A percentile compares a stretch with the other conserved stretches of the same genome.
Conservation (phyloP, 2,797 vertebrate species). For the Micrastur ruficollis region DNA sequence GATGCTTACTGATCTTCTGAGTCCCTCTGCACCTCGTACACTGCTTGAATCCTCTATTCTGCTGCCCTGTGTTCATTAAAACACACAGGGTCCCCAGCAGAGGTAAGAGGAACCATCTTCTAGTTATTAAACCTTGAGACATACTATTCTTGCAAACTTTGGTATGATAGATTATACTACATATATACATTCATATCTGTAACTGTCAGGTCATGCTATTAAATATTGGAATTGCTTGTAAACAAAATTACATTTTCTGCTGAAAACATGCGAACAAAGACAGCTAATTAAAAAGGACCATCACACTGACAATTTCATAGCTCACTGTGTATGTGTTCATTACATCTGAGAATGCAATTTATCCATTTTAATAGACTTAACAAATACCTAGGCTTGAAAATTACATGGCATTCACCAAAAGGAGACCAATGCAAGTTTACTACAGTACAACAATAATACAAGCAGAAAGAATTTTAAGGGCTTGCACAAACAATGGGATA, state of each 20-base stretch:
- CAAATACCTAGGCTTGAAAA: background rate
- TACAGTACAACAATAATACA: background rate
- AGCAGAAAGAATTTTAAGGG: background rate
- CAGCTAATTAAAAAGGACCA: background rate
- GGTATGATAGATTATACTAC: background rate
- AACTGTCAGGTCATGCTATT: background rate
- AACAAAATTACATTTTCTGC: conserved; percentile 5
- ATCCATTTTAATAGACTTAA: background rate
- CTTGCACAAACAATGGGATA: background rate
- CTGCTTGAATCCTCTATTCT: background rate
- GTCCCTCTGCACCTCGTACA: background rate
- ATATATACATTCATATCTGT: background rate
- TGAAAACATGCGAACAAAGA: background rate
- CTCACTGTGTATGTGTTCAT: background rate
- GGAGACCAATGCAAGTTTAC: background rate
- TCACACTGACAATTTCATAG: background rate
- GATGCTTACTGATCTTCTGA: background rate
- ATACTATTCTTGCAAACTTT: background rate
- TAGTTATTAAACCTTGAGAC: background rate
- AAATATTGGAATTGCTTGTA: background rate
- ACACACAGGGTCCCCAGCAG: background rate
- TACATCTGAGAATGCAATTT: background rate
- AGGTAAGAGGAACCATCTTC: background rate
- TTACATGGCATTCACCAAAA: background rate
- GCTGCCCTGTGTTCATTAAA: background rate